These are phyloP conservation scores for Rafetus swinhoei DNA, from an alignment of 2,113 vertebrate genomes.

Conservation along the genomic window DNA sequence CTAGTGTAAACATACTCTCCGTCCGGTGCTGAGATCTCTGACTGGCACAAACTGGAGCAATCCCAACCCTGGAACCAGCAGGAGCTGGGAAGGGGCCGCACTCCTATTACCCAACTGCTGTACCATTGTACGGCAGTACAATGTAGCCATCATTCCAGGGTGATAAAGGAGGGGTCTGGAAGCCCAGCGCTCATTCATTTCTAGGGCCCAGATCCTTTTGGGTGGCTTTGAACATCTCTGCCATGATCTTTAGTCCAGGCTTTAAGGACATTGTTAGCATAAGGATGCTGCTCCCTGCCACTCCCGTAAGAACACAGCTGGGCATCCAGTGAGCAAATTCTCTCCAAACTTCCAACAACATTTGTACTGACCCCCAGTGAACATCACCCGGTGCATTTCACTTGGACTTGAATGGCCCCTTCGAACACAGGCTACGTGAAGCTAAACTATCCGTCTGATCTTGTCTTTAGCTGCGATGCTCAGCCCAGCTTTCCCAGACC, in stretches of 20 bases:
- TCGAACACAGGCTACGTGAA: not conserved
- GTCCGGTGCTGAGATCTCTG: not conserved
- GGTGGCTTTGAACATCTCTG: too few relatives aligned
- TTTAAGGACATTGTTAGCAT: not conserved
- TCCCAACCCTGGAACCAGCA: not conserved
- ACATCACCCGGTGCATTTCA: not conserved
- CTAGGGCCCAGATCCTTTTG: not conserved
- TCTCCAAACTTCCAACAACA: not conserved
- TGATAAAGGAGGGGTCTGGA: not conserved
- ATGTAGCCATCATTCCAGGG: not conserved
- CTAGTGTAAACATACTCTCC: too few relatives aligned
- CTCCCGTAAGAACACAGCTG: not conserved
- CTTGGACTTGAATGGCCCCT: not conserved
- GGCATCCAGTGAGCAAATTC: not conserved
- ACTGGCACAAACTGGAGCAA: not conserved
- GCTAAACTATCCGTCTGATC: not conserved
- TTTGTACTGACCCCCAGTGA: not conserved
- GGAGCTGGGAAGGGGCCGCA: not conserved
- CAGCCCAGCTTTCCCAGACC: not conserved
- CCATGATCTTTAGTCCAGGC: not conserved
- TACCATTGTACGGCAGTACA: too few relatives aligned
- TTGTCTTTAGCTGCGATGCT: not conserved
- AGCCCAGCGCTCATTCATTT: not conserved
- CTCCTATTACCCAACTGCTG: too few relatives aligned
- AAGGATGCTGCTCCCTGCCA: not conserved